phyloP scores from a whole-genome alignment of 2,797 vertebrate species.

The Mormyrus hasselquistii region DNA sequence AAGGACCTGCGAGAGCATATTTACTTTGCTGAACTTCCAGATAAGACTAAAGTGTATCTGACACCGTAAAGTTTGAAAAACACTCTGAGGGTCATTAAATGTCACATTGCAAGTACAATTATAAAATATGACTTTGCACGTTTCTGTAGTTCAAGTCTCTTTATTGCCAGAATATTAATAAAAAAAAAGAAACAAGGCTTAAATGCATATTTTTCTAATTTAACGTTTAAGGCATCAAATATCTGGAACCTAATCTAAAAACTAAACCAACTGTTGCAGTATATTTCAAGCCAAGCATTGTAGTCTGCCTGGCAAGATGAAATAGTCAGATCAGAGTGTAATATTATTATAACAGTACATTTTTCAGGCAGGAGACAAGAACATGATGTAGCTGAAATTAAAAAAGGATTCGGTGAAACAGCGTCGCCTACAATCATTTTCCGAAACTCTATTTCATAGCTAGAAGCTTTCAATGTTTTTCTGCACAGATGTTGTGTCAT shows the following conservation, averaged over 20 bases:
- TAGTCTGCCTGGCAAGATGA: conserved; percentile 27
- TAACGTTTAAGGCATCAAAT: neutral
- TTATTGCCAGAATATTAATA: neutral
- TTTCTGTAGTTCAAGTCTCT: neutral
- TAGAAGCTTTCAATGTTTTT: conserved; percentile 25
- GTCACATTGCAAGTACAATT: neutral
- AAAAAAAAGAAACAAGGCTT: conserved; percentile 23
- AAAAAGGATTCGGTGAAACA: conserved; percentile 22
- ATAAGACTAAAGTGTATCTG: conserved; percentile 37
- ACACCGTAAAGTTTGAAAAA: neutral
- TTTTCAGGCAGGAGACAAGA: conserved; percentile 7
- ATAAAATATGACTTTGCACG: neutral
- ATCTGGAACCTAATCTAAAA: neutral
- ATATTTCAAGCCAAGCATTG: conserved; percentile 28
- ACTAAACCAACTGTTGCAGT: conserved; percentile 19
- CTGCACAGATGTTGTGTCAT: conserved; percentile 20
- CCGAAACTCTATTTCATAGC: conserved; percentile 8
- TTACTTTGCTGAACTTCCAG: conserved; percentile 31
- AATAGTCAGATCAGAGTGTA: conserved; percentile 13
- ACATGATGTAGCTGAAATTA: conserved; percentile 1
- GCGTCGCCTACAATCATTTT: conserved; percentile 25
- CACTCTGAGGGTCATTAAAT: neutral
- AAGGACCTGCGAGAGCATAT: conserved; percentile 25
- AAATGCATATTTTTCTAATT: conserved; percentile 41
- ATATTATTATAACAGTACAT: conserved; percentile 24